Conservation (phyloP, 2,888 invertebrate species). For the Alcis repandata region DNA sequence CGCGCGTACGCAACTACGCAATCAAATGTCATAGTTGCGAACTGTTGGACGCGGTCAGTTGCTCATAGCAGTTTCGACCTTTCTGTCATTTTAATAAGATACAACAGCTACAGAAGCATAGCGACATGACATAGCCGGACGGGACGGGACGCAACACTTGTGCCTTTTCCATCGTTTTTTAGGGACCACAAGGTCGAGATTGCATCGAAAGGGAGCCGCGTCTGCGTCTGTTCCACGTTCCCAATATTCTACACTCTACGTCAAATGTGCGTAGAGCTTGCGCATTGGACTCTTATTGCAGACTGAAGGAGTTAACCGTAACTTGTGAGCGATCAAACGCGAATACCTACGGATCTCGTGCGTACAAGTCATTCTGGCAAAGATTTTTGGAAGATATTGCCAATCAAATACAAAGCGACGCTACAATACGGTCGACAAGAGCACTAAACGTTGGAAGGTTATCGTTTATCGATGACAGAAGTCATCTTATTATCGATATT, state of each 20-base stretch:
- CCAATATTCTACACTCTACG: neutral
- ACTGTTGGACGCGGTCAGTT: conserved; percentile 49
- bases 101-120: neutral
- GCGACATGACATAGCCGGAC: neutral
- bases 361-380: conserved; percentile 28
- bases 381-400: conserved; percentile 37
- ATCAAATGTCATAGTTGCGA: conserved; percentile 61
- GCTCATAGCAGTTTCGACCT: conserved; percentile 12
- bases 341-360: conserved; percentile 32
- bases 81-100: conserved; percentile 40
- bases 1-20: conserved; percentile 60
- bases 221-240: neutral
- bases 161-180: neutral
- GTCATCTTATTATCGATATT: conserved; percentile 36
- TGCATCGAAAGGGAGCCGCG: neutral
- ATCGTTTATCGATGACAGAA: conserved; percentile 39
- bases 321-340: conserved; percentile 54
- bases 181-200: neutral
- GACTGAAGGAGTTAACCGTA: conserved; percentile 46
- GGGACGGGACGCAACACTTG: too few relatives aligned
- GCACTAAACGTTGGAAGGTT: conserved; percentile 38
- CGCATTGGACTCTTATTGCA: conserved; percentile 43
- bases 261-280: neutral
- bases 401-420: conserved; percentile 41
- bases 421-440: conserved; percentile 41